Evolutionary conservation across 1,140 invertebrate species (phyloP), one percentile per base, ranked within the genome.

Genomic region (Caenorhabditis tropicalis): DNA sequence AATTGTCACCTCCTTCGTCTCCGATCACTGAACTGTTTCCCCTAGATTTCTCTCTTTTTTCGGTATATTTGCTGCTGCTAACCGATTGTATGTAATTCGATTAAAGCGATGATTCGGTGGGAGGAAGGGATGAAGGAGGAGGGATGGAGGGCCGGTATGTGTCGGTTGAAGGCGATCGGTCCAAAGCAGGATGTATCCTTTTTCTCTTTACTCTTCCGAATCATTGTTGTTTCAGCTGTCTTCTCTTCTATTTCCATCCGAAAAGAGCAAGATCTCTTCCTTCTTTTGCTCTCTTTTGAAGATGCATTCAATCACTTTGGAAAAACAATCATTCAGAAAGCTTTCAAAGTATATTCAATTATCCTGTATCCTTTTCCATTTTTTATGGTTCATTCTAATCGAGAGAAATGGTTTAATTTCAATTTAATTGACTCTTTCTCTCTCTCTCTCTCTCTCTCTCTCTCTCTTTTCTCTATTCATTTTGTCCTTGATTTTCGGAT

Each of bases 201-300:
- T 56, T 56, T 27, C 53, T 51, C 48, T 51, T 51, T 19, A 19
- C 19, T 5, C n/a, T 15, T 36, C 31, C 19, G 36, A 0, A 21
- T 74, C n/a, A n/a, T 51, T 74, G 65, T 74, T 74, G 21, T 74
- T 74, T 74, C 65, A 74, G 65, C 65, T 74, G 65, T 43, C 65
- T n/a, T n/a, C n/a, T n/a, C 1, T n/a, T 19, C 65, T 39, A 43
- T 7, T 74, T 65, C 58, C 58, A 31, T n/a, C n/a, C n/a, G n/a
- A n/a, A n/a, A n/a, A n/a, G n/a, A n/a, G n/a, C n/a, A 15, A 65
- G 53, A 15, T n/a, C n/a, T 16, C 49, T 51, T n/a, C 49, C 19
- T 16, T 0, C n/a, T 19, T 19, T 21, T 19, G 51, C 12, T 53
- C 12, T 58, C 56, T 29, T 58, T 27, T 58, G 56, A 29, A 58